These are phyloP conservation scores for Alentia gelatinosa DNA, from an alignment of 2,888 invertebrate species.

Conservation along the genomic window DNA sequence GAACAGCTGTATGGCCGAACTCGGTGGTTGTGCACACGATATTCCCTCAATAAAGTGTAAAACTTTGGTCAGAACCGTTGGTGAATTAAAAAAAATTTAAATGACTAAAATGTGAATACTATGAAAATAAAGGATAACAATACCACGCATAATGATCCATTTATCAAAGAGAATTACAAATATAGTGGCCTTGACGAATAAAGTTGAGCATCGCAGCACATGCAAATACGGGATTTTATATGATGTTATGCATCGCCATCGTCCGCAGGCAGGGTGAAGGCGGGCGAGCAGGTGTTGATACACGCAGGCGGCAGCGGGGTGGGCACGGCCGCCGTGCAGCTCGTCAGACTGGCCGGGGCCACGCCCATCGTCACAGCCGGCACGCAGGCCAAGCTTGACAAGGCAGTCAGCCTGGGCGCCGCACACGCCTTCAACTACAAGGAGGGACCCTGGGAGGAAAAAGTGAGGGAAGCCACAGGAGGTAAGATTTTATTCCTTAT, in stretches of 20 bases:
- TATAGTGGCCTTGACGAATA: too few relatives aligned
- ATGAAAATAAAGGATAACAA: too few relatives aligned
- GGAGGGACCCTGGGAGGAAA: constrained; percentile 72
- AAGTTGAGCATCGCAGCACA: too few relatives aligned
- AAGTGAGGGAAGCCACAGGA: constrained; percentile 73
- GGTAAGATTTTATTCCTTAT: constrained; percentile 73
- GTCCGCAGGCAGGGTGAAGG: constrained; percentile 72
- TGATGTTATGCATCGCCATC: too few relatives aligned
- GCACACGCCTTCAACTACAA: constrained; percentile 79
- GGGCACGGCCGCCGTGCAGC: constrained; percentile 80
- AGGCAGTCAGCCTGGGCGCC: constrained; percentile 76
- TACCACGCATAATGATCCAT: too few relatives aligned
- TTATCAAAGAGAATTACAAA: not conserved
- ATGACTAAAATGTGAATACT: too few relatives aligned
- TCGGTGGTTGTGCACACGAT: too few relatives aligned
- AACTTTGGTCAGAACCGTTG: too few relatives aligned
- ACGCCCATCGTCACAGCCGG: constrained; percentile 78
- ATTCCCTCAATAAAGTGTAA: too few relatives aligned
- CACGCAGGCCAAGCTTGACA: constrained; percentile 74
- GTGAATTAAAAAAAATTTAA: too few relatives aligned
- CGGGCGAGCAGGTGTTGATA: constrained; percentile 78
- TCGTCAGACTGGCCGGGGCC: constrained; percentile 73
- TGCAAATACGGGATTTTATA: too few relatives aligned
- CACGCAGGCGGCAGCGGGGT: constrained; percentile 81
- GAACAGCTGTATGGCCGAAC: too few relatives aligned